Evolutionary conservation across 2,888 invertebrate genomes (phyloP).

Genomic region (Caenorhabditis sp.): DNA sequence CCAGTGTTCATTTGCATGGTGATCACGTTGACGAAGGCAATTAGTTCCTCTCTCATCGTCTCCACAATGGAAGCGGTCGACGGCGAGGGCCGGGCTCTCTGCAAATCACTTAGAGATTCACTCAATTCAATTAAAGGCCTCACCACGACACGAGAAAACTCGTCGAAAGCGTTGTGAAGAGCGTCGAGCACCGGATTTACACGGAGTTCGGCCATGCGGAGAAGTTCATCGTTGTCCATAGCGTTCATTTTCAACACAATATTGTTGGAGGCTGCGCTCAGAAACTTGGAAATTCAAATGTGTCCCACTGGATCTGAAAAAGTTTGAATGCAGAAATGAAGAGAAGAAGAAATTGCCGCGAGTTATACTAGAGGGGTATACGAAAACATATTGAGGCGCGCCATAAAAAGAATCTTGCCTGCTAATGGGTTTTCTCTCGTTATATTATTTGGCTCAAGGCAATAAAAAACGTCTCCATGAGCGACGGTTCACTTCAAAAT

Average conservation of each 20-base stretch:
- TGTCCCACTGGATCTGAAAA: background rate
- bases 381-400: conserved; percentile 32
- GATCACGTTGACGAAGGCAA: conserved; percentile 14
- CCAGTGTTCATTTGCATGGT: conserved; percentile 45
- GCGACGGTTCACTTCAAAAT: too few species aligned
- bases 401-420: conserved; percentile 35
- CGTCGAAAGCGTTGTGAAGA: conserved; percentile 26
- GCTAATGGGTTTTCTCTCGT: conserved; percentile 38
- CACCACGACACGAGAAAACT: conserved; percentile 33
- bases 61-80: conserved; percentile 23
- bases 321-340: background rate
- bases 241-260: background rate
- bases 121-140: background rate
- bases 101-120: conserved; percentile 12
- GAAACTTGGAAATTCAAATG: conserved; percentile 4
- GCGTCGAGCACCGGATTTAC: conserved; percentile 39
- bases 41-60: conserved; percentile 15
- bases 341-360: conserved; percentile 23
- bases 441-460: conserved; percentile 30
- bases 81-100: conserved; percentile 26
- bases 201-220: conserved; percentile 2
- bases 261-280: too few species aligned
- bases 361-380: conserved; percentile 20
- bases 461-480: conserved; percentile 20
- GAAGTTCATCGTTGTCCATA: background rate